These are phyloP conservation scores for Punctoribates punctum DNA, from an alignment of 2,888 invertebrate species.

Conservation along the genomic window DNA sequence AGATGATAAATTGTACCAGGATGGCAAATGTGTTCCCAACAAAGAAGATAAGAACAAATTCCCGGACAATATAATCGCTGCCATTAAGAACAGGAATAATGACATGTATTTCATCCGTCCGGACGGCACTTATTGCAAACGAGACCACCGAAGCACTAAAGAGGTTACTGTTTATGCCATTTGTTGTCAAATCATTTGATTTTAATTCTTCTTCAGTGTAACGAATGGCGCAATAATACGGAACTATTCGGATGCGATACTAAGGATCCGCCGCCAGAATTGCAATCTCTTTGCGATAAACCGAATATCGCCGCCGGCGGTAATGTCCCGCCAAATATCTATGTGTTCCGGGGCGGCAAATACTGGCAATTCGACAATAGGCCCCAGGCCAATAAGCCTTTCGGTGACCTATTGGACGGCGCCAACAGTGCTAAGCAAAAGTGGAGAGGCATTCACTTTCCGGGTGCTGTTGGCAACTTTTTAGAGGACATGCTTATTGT, in stretches of 20 bases:
- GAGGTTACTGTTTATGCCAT: no score
- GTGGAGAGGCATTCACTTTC: slow-evolving; percentile 11
- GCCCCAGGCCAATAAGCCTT: not conserved
- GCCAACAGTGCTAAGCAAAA: not conserved
- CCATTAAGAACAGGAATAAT: not conserved
- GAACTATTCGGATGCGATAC: slow-evolving; percentile 9
- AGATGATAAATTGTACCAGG: not conserved
- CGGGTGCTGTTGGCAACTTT: not conserved
- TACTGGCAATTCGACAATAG: slow-evolving; percentile 27
- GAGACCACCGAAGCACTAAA: not conserved
- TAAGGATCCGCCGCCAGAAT: not conserved
- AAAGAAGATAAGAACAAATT: not conserved
- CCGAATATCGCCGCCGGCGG: slow-evolving; percentile 1
- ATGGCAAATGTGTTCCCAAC: not conserved
- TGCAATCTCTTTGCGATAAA: not conserved
- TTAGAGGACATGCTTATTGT: not conserved
- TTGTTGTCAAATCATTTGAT: not conserved
- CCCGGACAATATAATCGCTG: not conserved
- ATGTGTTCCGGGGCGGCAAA: slow-evolving; percentile 14
- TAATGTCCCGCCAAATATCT: slow-evolving; percentile 3
- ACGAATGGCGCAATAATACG: slow-evolving; percentile 9
- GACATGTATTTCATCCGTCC: not conserved
- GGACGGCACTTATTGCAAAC: not conserved
- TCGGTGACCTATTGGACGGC: slow-evolving; percentile 1
- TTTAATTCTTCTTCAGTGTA: not conserved